These are phyloP conservation scores for Petroica traversi DNA, from an alignment of 2,113 vertebrate species.

Conservation along the genomic window DNA sequence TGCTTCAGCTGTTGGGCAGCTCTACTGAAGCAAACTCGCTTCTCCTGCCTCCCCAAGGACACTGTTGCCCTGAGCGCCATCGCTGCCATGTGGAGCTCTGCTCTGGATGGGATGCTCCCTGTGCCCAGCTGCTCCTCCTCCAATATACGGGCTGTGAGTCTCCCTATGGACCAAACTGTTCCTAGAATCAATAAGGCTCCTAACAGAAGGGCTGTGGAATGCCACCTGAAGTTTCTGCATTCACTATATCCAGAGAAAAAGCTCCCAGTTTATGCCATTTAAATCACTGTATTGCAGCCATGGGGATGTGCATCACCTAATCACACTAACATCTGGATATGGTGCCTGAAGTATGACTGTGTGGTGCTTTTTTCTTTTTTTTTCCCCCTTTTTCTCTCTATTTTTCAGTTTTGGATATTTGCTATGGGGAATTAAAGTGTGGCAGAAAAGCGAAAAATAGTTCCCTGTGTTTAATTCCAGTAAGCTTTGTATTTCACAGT, in stretches of 20 bases:
- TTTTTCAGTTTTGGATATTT: not conserved
- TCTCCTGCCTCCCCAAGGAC: not conserved
- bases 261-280: not conserved
- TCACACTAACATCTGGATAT: not conserved
- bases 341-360: not conserved
- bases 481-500: not conserved
- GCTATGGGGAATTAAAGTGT: not conserved
- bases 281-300: not conserved
- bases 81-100: rapidly evolving
- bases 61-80: rapidly evolving
- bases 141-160: rapidly evolving
- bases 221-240: not conserved
- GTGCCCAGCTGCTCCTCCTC: not conserved
- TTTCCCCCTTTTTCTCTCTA: not conserved
- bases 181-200: not conserved
- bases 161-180: not conserved
- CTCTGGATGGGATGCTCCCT: not conserved
- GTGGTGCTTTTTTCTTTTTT: no score
- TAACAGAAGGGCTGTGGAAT: not conserved
- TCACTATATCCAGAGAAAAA: not conserved
- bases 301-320: not conserved
- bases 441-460: not conserved
- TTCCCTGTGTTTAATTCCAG: not conserved
- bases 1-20: not conserved
- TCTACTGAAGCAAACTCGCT: not conserved